These are phyloP conservation scores for Rhabdornis inornatus DNA, from an alignment of 2,113 vertebrate species.

Conservation along the genomic window DNA sequence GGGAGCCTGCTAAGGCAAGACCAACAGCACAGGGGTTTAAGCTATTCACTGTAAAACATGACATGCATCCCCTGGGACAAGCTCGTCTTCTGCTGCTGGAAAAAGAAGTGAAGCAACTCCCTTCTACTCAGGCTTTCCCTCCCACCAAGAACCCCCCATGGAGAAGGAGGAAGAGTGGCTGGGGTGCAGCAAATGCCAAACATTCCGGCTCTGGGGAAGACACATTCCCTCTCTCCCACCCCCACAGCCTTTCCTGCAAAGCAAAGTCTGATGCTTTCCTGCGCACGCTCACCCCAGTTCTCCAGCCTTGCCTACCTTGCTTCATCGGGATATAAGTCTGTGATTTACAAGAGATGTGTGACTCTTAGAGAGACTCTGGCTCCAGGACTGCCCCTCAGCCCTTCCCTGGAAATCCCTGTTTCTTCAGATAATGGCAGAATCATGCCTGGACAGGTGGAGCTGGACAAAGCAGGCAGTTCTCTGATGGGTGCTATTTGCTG, in stretches of 20 bases:
- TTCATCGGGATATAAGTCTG: neutral
- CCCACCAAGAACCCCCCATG: conserved; percentile 22
- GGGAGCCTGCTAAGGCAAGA: neutral
- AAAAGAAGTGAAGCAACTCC: conserved; percentile 22
- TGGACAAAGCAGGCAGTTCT: neutral
- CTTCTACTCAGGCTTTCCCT: neutral
- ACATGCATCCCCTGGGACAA: neutral
- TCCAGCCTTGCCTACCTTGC: neutral
- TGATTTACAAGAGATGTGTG: neutral
- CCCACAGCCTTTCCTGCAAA: conserved; percentile 2
- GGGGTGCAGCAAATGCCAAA: conserved; percentile 42
- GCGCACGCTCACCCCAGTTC: neutral
- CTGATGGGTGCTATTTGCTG: neutral
- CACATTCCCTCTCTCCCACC: neutral
- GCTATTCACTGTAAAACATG: neutral
- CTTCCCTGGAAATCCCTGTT: neutral
- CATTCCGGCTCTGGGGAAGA: conserved; percentile 29
- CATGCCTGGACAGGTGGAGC: neutral
- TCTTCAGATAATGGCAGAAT: neutral
- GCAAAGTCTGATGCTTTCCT: neutral
- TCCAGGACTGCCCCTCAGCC: neutral
- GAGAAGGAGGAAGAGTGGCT: conserved; percentile 29
- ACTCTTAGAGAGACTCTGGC: neutral
- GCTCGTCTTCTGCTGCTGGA: neutral
- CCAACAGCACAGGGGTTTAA: neutral